These are phyloP conservation scores for Euproctis similis DNA, from an alignment of 2,888 invertebrate species.

Conservation along the genomic window DNA sequence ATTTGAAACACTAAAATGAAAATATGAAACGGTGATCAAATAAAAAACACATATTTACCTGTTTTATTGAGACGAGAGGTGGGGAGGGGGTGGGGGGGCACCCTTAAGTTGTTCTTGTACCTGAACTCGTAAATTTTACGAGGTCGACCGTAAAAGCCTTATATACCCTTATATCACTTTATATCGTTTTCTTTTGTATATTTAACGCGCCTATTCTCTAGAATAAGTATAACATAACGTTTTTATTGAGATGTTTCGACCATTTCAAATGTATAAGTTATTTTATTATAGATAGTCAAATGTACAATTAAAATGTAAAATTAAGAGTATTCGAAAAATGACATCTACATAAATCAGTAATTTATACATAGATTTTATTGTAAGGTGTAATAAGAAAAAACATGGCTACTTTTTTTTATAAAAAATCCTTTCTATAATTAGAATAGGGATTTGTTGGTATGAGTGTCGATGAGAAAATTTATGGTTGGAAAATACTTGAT, in stretches of 20 bases:
- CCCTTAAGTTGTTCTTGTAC: conserved; percentile 45
- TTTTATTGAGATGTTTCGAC: conserved; percentile 26
- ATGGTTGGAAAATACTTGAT: too few relatives aligned
- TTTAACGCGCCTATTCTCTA: conserved; percentile 53
- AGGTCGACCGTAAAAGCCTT: conserved; percentile 42
- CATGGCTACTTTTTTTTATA: too few relatives aligned
- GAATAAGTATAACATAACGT: conserved; percentile 24
- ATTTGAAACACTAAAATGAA: conserved; percentile 22
- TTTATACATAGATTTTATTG: too few relatives aligned
- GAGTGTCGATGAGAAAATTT: too few relatives aligned
- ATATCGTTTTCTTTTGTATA: conserved; percentile 68
- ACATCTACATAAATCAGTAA: too few relatives aligned
- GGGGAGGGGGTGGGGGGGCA: too few relatives aligned
- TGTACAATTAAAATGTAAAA: conserved; percentile 10
- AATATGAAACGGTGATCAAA: conserved; percentile 57
- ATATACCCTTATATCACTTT: conserved; percentile 56
- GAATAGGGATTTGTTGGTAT: too few relatives aligned
- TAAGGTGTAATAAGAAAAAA: too few relatives aligned
- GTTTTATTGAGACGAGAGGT: conserved; percentile 49
- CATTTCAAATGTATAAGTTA: conserved; percentile 19
- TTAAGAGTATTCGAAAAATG: conserved; percentile 18
- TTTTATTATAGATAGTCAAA: conserved; percentile 20
- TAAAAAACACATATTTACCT: conserved; percentile 53
- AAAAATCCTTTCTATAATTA: too few relatives aligned
- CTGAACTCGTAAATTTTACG: conserved; percentile 59